Evolutionary conservation across 2,113 vertebrate genomes (phyloP), one percentile per base, ranked within the genome.

Genomic region (Scartelaos histophorus): DNA sequence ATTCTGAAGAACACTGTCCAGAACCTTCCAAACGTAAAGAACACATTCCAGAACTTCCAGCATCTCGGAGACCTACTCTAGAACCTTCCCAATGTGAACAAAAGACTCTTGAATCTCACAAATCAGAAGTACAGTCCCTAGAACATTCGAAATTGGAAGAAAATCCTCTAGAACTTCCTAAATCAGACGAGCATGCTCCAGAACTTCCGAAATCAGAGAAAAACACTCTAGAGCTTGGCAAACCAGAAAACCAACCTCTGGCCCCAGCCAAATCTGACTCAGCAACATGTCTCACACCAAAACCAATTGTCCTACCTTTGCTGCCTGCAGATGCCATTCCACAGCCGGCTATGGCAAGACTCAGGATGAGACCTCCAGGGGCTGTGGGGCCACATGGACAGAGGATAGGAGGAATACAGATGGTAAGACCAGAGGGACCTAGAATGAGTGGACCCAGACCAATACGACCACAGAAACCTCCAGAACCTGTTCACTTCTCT

Each of bases 401-500:
- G 45, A 72, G 71, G 34, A 85, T 85, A 61, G 83, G 70, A 56
- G 92, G 66, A 16, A 83, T 75, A 5, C 73, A 53, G 22, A 67
- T 69, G 6, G 82, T 69, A 58, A 69, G 62, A 17, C 78, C 76
- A 49, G 88, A 77, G 58, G 92, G 72, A 0, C 82, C 79, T 61
- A 75, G 66, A 57, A 74, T 71, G 16, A 25, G 74, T 35, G 86
- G 83, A 0, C 85, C 81, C 56, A 81, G 86, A 65, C 82, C 85
- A 75, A 61, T 79, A 71, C 76, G 82, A 34, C 84, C 73, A 80
- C 92, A 94, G 64, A 92, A 83, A 65, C 82, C 91, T 35, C 80
- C 93, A 61, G 93, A 94, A 64, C 81, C 89, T 76, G 93, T 95
- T 90, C 90, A 94, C 71, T 94, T 98, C 92, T 97, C 96, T 81